Conservation (phyloP, 1,140 invertebrate genomes). For the Drosophila sulfurigaster region DNA sequence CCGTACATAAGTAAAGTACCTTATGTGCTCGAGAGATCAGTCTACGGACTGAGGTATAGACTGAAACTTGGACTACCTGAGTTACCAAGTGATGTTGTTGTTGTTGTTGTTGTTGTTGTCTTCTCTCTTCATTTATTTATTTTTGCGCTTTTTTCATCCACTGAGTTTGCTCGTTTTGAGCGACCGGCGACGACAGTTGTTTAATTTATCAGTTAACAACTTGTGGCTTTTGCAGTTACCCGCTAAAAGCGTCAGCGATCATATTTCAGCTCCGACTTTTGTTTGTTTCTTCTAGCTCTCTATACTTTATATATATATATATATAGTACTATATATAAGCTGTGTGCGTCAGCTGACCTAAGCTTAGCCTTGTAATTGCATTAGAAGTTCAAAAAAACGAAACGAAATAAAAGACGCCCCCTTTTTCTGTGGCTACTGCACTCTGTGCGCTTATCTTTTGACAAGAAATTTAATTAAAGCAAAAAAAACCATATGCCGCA, state of each 20-base stretch:
- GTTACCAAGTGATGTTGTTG: slow-evolving; percentile 35
- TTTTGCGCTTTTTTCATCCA: slow-evolving; percentile 34
- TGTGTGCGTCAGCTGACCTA: slow-evolving; percentile 12
- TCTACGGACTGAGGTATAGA: neutral
- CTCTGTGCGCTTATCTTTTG: slow-evolving; percentile 44
- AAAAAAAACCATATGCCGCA: slow-evolving; percentile 68
- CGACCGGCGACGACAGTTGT: slow-evolving; percentile 59
- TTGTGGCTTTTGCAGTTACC: slow-evolving; percentile 50
- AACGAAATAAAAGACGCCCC: neutral
- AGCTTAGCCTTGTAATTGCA: slow-evolving; percentile 1
- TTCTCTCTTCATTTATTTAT: slow-evolving; percentile 35
- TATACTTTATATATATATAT: neutral
- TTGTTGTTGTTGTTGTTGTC: slow-evolving; percentile 32
- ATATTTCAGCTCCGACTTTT: slow-evolving; percentile 44
- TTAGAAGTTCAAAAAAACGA: neutral
- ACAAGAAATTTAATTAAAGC: slow-evolving; percentile 76
- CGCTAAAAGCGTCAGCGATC: slow-evolving; percentile 51
- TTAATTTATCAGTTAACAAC: slow-evolving; percentile 78
- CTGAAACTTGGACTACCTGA: slow-evolving; percentile 36
- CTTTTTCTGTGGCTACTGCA: neutral
- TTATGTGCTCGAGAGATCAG: slow-evolving; percentile 2
- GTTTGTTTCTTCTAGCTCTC: slow-evolving; percentile 7
- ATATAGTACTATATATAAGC: neutral
- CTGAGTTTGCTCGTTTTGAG: slow-evolving; percentile 43
- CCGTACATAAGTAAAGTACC: neutral